A percentile compares a stretch with the other conserved stretches of the same genome.
Conservation (phyloP, 2,888 invertebrate genomes). For the Smittia aterrima region DNA sequence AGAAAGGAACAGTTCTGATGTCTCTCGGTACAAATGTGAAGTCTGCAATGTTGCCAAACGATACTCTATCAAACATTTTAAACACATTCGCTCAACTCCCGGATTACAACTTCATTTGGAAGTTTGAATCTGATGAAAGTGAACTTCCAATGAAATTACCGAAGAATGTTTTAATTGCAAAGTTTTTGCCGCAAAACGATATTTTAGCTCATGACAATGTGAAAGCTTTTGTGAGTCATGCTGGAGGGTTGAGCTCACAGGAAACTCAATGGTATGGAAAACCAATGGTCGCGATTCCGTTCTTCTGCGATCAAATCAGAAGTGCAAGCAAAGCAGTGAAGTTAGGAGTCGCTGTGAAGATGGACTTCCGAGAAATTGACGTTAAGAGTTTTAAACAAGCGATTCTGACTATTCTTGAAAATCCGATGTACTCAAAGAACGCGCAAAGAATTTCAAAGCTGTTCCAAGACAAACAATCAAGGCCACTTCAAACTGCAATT, state of each 20-base stretch:
- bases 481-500: slow-evolving; percentile 28
- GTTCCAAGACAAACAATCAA: slow-evolving; percentile 12
- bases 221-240: slow-evolving; percentile 41
- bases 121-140: slow-evolving; percentile 43
- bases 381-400: slow-evolving; percentile 22
- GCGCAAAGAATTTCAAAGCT: slow-evolving; percentile 22
- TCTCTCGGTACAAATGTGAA: slow-evolving; percentile 42
- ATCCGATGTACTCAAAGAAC: slow-evolving; percentile 18
- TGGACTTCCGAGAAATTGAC: slow-evolving; percentile 4
- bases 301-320: slow-evolving; percentile 41
- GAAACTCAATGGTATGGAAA: slow-evolving; percentile 41
- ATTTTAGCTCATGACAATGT: slow-evolving; percentile 45
- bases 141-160: slow-evolving; percentile 47
- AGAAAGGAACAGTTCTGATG: slow-evolving; percentile 41
- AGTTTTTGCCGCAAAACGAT: slow-evolving; percentile 58
- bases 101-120: slow-evolving; percentile 42
- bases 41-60: slow-evolving; percentile 4
- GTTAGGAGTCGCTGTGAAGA: background rate
- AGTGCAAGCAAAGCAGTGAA: background rate
- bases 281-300: slow-evolving; percentile 42
- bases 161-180: slow-evolving; percentile 52
- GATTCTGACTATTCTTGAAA: slow-evolving; percentile 9
- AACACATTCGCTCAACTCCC: slow-evolving; percentile 15
- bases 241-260: slow-evolving; percentile 40
- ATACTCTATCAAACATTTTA: slow-evolving; percentile 33